Evolutionary conservation across 92 coral and sea anemone genomes (phyloP).

Genomic region (Epizoanthus stellaris): DNA sequence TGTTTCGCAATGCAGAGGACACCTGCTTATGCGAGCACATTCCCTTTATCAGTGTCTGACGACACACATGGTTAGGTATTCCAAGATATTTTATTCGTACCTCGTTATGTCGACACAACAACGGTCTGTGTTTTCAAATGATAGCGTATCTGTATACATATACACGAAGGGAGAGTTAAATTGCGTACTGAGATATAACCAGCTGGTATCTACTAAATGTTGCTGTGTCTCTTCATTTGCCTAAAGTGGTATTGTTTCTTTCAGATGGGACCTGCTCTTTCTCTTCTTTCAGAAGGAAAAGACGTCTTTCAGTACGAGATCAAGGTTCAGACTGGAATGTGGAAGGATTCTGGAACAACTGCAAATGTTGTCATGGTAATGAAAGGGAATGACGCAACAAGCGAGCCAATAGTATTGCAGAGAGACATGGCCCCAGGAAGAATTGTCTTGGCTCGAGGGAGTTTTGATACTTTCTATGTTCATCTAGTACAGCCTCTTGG

Average conservation of each 20-base stretch:
- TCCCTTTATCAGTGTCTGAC: too few relatives aligned
- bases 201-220: too few relatives aligned
- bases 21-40: too few relatives aligned
- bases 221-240: too few relatives aligned
- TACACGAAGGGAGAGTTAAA: too few relatives aligned
- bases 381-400: conserved; percentile 11
- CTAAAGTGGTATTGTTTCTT: background rate
- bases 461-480: background rate
- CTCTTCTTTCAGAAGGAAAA: conserved; percentile 3
- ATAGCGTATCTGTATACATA: too few relatives aligned
- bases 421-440: conserved; percentile 28
- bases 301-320: conserved; percentile 13
- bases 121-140: too few relatives aligned
- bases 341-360: conserved; percentile 20
- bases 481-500: background rate
- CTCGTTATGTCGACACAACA: too few relatives aligned
- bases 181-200: too few relatives aligned
- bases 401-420: conserved; percentile 8
- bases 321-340: background rate
- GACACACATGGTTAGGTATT: too few relatives aligned
- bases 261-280: conserved; percentile 11
- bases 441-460: background rate
- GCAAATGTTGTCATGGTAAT: conserved; percentile 20
- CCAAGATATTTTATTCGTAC: too few relatives aligned
- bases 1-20: too few relatives aligned